Evolutionary conservation across 2,888 invertebrate species (phyloP), one percentile per base, ranked within the genome.

Genomic region (Dynastes maya): DNA sequence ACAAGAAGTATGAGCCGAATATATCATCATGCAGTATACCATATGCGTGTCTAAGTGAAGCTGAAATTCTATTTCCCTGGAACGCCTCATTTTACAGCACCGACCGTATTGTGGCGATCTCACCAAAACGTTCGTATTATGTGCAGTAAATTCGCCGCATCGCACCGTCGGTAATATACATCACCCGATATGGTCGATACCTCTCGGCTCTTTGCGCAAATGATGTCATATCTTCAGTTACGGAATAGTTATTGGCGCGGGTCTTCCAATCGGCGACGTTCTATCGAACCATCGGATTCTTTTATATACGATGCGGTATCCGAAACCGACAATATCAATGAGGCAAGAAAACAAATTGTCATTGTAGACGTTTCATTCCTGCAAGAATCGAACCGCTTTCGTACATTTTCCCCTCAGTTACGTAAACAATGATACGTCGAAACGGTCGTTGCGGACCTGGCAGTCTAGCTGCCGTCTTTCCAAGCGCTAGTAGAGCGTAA

Each of bases 341-440:
- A 84, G 82, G 78, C 84, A 83, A 82, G 84, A 84, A 85, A 86
- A 86, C 85, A 86, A 85, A 86, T 85, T 85, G 86, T 86, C 85
- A 86, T 86, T 85, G 84, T 78, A 80, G 80, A 80, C 80, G 78
- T 79, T 79, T 74, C 80, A 67, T 82, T 80, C 76, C 61, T 51
- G 65, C 49, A 68, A 40, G 76, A 77, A 76, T 78, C 77, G 79
- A 76, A 74, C 76, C 51, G 68, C 77, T 79, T 79, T 79, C 79
- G 77, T 70, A 76, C 76, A 58, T 40, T 76, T 65, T 53, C 65
- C 64, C 76, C 1, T 29, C 11, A 37, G 55, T 68, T 76, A 76
- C 53, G 51, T 65, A 76, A 76, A 76, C 76, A 76, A 67, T 37
- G 76, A 67, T 27, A 68, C 53, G 65, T 37, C 53, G 40, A 45